A percentile compares a stretch with the other conserved stretches of the same genome.
phyloP scores from a whole-genome alignment of 2,797 vertebrate genomes.

The Mus caroli region DNA sequence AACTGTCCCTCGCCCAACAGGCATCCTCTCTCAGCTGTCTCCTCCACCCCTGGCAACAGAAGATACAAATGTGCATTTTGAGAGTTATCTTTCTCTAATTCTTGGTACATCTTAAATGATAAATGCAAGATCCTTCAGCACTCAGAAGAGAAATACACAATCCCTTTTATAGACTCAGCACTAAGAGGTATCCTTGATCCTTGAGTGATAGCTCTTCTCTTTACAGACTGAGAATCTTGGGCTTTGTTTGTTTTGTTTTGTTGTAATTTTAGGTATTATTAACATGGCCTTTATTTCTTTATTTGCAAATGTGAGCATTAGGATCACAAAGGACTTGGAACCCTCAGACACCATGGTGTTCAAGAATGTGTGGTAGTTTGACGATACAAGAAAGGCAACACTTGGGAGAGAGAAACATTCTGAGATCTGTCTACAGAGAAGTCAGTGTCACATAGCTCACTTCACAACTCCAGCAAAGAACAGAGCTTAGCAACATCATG shows the following conservation, averaged over 20 bases:
- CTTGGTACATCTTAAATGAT: neutral
- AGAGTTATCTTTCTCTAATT: neutral
- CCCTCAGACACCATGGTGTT: neutral
- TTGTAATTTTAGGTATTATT: neutral
- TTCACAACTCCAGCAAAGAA: neutral
- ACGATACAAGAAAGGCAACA: neutral
- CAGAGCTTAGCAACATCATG: neutral
- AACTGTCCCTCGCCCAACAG: neutral
- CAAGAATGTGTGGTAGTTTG: constrained; percentile 18
- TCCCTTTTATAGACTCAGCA: constrained; percentile 19
- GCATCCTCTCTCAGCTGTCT: neutral
- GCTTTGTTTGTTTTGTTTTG: neutral
- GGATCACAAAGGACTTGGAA: neutral
- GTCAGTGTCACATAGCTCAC: neutral
- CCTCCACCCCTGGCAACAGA: neutral
- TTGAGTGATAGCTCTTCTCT: neutral
- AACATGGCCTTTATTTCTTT: neutral
- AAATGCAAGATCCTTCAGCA: neutral
- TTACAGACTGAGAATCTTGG: neutral
- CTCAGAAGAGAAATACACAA: neutral
- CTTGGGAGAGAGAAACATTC: neutral
- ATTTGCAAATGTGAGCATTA: neutral
- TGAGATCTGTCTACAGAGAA: constrained; percentile 2
- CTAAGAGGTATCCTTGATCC: neutral
- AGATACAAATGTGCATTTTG: constrained; percentile 1